Evolutionary conservation across 2,888 invertebrate species (phyloP).

Genomic region (Agrochola circellaris): DNA sequence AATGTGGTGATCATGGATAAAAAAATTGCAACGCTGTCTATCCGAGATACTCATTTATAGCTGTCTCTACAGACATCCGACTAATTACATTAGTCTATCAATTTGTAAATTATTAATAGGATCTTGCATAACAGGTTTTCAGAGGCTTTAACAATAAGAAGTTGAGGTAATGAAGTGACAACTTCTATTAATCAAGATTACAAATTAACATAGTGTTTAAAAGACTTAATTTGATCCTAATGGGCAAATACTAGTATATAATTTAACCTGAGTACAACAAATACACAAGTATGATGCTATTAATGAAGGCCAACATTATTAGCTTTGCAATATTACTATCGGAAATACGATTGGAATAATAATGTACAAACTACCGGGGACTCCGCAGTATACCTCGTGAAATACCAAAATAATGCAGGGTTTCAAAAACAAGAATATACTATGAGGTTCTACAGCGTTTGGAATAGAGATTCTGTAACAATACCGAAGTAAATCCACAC

Average conservation of each 20-base stretch:
- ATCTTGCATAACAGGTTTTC: not conserved
- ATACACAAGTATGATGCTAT: not conserved
- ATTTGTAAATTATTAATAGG: not conserved
- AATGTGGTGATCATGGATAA: too few species aligned
- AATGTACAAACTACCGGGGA: conserved; percentile 42
- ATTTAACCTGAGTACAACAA: not conserved
- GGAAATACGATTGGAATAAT: conserved; percentile 51
- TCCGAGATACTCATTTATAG: not conserved
- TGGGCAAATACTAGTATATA: conserved; percentile 5
- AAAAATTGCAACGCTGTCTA: too few species aligned
- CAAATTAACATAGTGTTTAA: conserved; percentile 1
- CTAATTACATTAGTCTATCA: conserved; percentile 18
- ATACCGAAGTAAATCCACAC: conserved; percentile 17
- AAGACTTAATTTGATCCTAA: conserved; percentile 11
- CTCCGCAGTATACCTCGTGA: conserved; percentile 8
- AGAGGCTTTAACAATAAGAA: not conserved
- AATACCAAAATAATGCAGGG: conserved; percentile 20
- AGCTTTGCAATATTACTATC: conserved; percentile 42
- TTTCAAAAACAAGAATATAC: conserved; percentile 4
- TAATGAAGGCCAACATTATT: conserved; percentile 23
- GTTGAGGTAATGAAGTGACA: not conserved
- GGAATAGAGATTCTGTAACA: conserved; percentile 12
- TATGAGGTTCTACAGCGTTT: conserved; percentile 4
- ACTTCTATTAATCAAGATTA: conserved; percentile 8
- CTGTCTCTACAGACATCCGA: not conserved